These are phyloP conservation scores for Campylomormyrus numenius DNA, from an alignment of 2,113 vertebrate species.

Conservation along the genomic window DNA sequence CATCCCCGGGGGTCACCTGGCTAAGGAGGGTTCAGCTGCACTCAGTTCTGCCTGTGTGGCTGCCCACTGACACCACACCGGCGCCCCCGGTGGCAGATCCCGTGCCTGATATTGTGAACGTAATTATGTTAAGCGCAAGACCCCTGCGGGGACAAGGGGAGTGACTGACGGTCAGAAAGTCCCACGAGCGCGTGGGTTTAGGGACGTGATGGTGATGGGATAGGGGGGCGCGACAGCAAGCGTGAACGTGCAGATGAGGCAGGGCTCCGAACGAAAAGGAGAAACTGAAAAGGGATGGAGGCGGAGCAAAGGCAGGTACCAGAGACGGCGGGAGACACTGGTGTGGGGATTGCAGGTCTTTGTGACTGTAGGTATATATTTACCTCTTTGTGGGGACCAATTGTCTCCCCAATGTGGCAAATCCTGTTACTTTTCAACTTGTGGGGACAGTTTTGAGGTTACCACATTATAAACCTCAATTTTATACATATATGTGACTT, in stretches of 20 bases:
- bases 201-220: background rate
- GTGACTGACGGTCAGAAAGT: background rate
- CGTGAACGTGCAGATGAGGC: background rate
- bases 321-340: background rate
- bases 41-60: conserved; percentile 47
- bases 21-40: conserved; percentile 22
- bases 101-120: conserved; percentile 43
- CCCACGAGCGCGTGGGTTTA: background rate
- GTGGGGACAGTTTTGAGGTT: background rate
- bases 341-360: background rate
- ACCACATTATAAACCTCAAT: background rate
- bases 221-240: background rate
- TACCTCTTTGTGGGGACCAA: no score
- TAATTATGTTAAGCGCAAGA: conserved; percentile 21
- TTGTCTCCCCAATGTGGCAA: no score
- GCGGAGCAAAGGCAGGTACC: background rate
- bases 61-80: conserved; percentile 44
- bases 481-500: background rate
- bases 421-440: background rate
- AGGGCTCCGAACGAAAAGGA: background rate
- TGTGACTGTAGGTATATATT: no score
- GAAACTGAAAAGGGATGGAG: background rate
- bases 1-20: conserved; percentile 30
- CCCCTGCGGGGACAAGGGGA: background rate
- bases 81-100: conserved; percentile 42